Evolutionary conservation across 1,140 invertebrate genomes (phyloP).

Genomic region (Streblospio benedicti): DNA sequence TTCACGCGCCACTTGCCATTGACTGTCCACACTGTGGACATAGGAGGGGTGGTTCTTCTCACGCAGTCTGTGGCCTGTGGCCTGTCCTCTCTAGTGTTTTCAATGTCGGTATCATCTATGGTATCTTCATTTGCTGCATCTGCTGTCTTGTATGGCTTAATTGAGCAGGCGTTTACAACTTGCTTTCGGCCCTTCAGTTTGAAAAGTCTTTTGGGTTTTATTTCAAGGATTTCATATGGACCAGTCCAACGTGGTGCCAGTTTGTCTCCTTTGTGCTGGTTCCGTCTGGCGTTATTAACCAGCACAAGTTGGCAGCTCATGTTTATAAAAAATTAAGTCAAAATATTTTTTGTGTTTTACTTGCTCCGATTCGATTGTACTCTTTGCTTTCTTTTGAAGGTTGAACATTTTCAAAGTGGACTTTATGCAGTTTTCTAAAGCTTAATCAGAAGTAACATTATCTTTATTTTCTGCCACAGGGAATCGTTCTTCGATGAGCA

Average conservation of each 20-base stretch:
- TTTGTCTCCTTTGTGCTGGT: neutral
- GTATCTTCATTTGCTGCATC: no score
- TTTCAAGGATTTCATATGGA: neutral
- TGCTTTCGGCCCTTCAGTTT: neutral
- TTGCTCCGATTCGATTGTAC: neutral
- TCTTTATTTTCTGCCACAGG: no score
- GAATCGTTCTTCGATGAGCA: no score
- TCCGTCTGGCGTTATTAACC: neutral
- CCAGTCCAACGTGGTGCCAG: neutral
- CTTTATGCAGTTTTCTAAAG: neutral
- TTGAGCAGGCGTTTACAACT: neutral
- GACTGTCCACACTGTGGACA: no score
- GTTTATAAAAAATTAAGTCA: neutral
- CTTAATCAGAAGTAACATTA: neutral
- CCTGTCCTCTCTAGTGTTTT: no score
- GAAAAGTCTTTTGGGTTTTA: neutral
- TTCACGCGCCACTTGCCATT: no score
- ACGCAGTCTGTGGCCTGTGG: no score
- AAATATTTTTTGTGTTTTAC: neutral
- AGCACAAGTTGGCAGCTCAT: neutral
- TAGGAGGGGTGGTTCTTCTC: no score
- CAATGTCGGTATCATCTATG: no score
- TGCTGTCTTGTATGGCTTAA: neutral
- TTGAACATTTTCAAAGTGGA: neutral
- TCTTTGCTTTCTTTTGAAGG: neutral